Base-by-base conservation (phyloP, 2,113 vertebrate genomes). In the Stigmatopora nigra region DNA sequence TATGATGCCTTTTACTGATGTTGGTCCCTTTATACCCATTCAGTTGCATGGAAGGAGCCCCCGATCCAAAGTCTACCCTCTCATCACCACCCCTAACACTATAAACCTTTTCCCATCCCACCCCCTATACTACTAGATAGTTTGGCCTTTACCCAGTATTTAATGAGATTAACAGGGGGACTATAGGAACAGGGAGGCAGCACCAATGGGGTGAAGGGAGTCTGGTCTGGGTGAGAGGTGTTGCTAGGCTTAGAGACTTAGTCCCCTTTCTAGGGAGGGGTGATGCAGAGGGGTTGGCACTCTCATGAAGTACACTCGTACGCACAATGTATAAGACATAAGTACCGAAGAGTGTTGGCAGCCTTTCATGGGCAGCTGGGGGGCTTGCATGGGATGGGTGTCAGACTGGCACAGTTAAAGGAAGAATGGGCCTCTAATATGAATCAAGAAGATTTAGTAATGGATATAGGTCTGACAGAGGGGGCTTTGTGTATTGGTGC, bases 351-450 rank as follows among this genome's bases (percentile, higher is more conserved):
- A 71, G 69, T 58, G 76, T 88, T 90, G 89, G 89, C 87, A 90
- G 78, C 69, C 70, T 73, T 17, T 44, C 68, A 12, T 60, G 71
- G 84, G 87, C 88, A 90, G 89, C 87, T 90, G 90, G 86, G 86
- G 79, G 81, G 80, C 69, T 72, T 65, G 81, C 79, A 81, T 59
- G 61, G 75, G 76, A 77, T 72, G 78, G 78, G 82, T 71, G 77
- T 82, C 71, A 78, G 73, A 80, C 80, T 83, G 82, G 84, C 81
- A 79, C 70, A 59, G 68, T 75, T 60, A 67, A 64, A 63, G 77
- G 68, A 69, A 75, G 78, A 78, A 79, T 78, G 78, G 86, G 74
- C 79, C 67, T 75, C 68, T 81, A 83, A 84, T 85, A 84, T 80
- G 85, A 86, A 86, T 82, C 71, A 85, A 81, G 81, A 64, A 79